phyloP scores from a whole-genome alignment of 2,797 vertebrate species.

The Pantherophis vulpinus region DNA sequence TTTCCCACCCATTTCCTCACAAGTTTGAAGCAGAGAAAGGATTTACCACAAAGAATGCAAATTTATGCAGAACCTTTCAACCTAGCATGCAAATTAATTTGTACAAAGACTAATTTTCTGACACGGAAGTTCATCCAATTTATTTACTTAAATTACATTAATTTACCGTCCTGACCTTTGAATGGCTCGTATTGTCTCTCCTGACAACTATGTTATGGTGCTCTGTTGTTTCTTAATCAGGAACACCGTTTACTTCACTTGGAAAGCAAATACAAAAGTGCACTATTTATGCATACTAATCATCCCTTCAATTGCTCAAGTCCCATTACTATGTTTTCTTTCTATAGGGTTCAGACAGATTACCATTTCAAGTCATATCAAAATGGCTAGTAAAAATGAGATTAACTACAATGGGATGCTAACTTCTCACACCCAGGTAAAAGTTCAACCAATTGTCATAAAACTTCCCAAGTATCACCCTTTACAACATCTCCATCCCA shows the following conservation, averaged over 20 bases:
- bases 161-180: slow-evolving; percentile 29
- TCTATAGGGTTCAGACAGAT: background rate
- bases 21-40: slow-evolving; percentile 20
- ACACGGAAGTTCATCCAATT: slow-evolving; percentile 46
- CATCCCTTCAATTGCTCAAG: background rate
- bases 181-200: slow-evolving; percentile 47
- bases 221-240: slow-evolving; percentile 41
- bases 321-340: background rate
- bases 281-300: background rate
- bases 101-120: slow-evolving; percentile 47
- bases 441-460: background rate
- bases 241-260: slow-evolving; percentile 31
- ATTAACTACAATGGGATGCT: background rate
- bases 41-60: background rate
- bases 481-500: background rate
- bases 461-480: background rate
- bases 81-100: slow-evolving; percentile 39
- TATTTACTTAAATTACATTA: slow-evolving; percentile 54
- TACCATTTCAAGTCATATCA: background rate
- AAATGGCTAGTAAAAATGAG: background rate
- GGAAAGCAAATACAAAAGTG: slow-evolving; percentile 6
- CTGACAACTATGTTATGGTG: slow-evolving; percentile 36
- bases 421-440: background rate
- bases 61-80: slow-evolving; percentile 35
- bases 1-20: background rate